phyloP scores from a whole-genome alignment of 2,113 vertebrate genomes.

The Onychostruthus taczanowskii region DNA sequence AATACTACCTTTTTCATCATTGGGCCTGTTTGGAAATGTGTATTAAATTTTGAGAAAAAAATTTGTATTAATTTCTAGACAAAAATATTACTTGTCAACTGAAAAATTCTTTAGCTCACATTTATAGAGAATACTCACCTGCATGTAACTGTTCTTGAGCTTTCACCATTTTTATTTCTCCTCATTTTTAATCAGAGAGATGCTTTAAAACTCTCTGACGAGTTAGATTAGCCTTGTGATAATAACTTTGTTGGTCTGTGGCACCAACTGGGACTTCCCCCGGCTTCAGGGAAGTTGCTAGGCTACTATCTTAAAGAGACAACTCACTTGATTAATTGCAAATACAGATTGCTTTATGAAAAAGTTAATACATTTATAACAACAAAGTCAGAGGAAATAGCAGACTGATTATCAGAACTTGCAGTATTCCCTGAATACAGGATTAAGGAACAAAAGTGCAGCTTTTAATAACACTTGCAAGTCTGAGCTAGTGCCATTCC shows the following conservation, averaged over 20 bases:
- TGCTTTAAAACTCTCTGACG: conserved; percentile 45
- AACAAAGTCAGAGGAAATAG: conserved; percentile 53
- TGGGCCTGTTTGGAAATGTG: neutral
- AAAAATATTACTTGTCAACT: neutral
- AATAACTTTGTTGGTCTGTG: conserved; percentile 44
- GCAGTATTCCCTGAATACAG: conserved; percentile 55
- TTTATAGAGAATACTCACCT: neutral
- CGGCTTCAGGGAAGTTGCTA: conserved; percentile 69
- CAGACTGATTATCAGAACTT: conserved; percentile 67
- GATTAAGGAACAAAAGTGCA: conserved; percentile 37
- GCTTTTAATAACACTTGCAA: conserved; percentile 45
- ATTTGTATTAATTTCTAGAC: neutral
- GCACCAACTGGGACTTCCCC: conserved; percentile 58
- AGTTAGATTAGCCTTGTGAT: conserved; percentile 60
- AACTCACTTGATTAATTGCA: conserved; percentile 77
- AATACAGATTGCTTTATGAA: conserved; percentile 64
- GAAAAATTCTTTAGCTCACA: neutral
- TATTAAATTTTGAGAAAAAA: neutral
- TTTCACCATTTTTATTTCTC: neutral
- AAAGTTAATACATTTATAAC: conserved; percentile 69
- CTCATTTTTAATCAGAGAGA: conserved; percentile 31
- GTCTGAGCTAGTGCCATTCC: neutral
- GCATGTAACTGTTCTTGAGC: neutral
- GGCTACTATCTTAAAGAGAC: conserved; percentile 74
- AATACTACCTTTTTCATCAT: neutral